Base-by-base conservation (phyloP, 2,113 vertebrate species). In the Oceanites oceanicus region DNA sequence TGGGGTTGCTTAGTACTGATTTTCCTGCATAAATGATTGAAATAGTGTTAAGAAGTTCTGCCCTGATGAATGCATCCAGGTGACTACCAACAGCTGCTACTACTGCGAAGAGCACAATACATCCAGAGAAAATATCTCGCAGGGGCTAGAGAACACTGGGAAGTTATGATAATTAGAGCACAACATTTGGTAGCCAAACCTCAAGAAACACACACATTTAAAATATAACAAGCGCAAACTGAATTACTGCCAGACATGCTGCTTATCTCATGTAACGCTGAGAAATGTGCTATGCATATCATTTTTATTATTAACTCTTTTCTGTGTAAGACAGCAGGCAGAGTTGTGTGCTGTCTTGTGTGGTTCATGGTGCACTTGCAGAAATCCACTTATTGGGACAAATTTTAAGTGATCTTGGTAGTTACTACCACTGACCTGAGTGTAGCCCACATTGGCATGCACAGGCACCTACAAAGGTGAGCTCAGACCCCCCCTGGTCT, bases 371-470 rank as follows among this genome's bases (percentile, higher is more conserved):
- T 5, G 27, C 5, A 2, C 22, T 50, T 63, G 74, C 18, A 86
- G 58, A 27, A 62, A 23, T 50, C 10, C 10, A 19, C 7, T 38
- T 9, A 11, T 23, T 16, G 29, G 34, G 29, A 17, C 15, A 47
- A 27, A 14, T 68, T 65, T 55, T 10, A 19, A 21, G 34, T 8
- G 0, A 14, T 42, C 12, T 58, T 2, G 0, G 38, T 18, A 3
- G 21, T 56, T 45, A 11, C 49, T 12, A 40, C 15, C 6, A 0
- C 3, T 38, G 67, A 59, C 23, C 3, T 32, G n/a, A 36, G 16
- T 1, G 6, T 26, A 63, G 42, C 19, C 10, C 18, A 6, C 6
- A 4, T 9, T 0, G 1, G 14, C 0, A 0, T 5, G 26, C 0
- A 5, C 22, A 21, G 56, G 19, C 19, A 44, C 26, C 34, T 21